These are phyloP conservation scores for Zaprionus vittiger DNA, from an alignment of 1,140 invertebrate species.

Conservation along the genomic window DNA sequence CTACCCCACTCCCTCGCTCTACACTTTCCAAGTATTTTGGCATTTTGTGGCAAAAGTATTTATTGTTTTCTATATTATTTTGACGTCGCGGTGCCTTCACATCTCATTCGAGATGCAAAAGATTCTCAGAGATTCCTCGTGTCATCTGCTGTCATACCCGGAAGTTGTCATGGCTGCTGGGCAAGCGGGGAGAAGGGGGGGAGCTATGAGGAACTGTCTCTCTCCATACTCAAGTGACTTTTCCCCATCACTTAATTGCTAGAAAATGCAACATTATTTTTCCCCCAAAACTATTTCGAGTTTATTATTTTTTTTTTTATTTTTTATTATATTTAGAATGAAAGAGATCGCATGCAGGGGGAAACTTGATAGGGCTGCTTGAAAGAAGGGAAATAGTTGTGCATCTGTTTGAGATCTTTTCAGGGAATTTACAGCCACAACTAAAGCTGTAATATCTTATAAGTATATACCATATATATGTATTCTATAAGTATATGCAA, in stretches of 20 bases:
- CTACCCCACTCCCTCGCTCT: background rate
- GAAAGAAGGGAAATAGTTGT: background rate
- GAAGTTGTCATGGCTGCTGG: conserved; percentile 37
- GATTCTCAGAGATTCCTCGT: conserved; percentile 19
- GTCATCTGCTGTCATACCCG: conserved; percentile 44
- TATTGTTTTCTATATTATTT: conserved; percentile 55
- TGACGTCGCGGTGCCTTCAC: conserved; percentile 28
- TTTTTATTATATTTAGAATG: conserved; percentile 11
- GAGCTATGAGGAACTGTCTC: background rate
- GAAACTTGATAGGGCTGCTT: conserved; percentile 4
- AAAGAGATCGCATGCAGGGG: background rate
- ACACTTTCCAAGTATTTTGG: conserved; percentile 34
- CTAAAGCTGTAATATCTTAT: background rate
- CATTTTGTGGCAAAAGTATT: conserved; percentile 27
- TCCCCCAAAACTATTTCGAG: conserved; percentile 9
- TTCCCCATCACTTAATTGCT: background rate
- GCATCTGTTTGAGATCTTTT: background rate
- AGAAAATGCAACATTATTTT: background rate
- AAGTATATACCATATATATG: too few species aligned
- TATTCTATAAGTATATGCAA: background rate
- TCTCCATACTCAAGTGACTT: background rate
- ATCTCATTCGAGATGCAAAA: conserved; percentile 22
- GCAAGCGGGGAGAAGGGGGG: background rate
- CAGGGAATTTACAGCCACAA: background rate
- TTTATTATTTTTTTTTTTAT: too few species aligned